Evolutionary conservation across 2,113 vertebrate genomes (phyloP), one percentile per base, ranked within the genome.

Genomic region (Cyanoderma ruficeps): DNA sequence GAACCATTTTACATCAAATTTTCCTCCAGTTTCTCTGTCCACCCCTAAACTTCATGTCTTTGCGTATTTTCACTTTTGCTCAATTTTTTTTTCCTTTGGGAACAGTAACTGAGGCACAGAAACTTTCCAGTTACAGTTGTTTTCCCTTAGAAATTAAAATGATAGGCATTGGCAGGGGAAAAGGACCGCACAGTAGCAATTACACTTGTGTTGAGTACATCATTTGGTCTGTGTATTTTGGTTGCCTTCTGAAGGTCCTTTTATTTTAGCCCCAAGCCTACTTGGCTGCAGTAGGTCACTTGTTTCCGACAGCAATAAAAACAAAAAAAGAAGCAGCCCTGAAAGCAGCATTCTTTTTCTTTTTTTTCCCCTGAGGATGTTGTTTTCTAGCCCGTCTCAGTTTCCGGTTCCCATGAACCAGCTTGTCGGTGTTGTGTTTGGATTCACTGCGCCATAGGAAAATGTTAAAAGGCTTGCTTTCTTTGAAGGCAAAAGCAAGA

Each of bases 371-470:
- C 76, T 2, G 10, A 93, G 90, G 90, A 96, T 93, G 95, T 95
- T 96, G 85, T 95, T 96, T 93, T 94, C 93, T 44, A 78, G 83
- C 25, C 76, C 9, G 23, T 86, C 76, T 92, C 90, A 64, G 92
- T 64, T 96, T 96, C 96, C 88, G 79, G 93, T 97, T 97, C 94
- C 96, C 96, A 96, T 94, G 96, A 89, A 93, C 85, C 69, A 92
- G 93, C 72, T 86, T 88, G 72, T 67, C 0, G 0, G 88, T 94
- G 83, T 7, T 96, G 69, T 96, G 86, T 94, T 96, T 95, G 88
- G 92, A 82, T 90, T 88, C 80, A 78, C 46, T 82, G 86, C 3
- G 0, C 61, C 61, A 53, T 56, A 96, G 72, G 65, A 93, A 94
- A 92, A 93, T 64, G 33, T 90, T 86, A 55, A 65, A 83, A 91